phyloP scores from a whole-genome alignment of 2,797 vertebrate species.

The Rhyacichthys aspro region DNA sequence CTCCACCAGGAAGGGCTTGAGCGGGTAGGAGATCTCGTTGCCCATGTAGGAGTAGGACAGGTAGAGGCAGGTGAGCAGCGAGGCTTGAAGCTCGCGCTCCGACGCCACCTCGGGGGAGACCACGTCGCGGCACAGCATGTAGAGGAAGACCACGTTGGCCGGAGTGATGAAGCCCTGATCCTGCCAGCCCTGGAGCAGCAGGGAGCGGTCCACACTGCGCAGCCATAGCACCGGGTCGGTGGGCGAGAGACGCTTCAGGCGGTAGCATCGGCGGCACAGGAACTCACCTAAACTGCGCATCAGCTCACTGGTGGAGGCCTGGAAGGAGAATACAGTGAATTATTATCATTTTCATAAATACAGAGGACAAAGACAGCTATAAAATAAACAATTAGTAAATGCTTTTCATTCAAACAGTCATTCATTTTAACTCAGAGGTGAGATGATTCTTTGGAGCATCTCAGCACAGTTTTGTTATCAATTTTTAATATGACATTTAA shows the following conservation, averaged over 20 bases:
- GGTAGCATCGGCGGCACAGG: conserved; percentile 93
- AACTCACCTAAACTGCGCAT: conserved; percentile 94
- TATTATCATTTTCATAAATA: too few relatives aligned
- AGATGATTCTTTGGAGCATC: too few relatives aligned
- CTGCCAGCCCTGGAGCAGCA: conserved; percentile 96
- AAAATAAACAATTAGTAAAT: too few relatives aligned
- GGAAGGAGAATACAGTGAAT: conserved; percentile 22
- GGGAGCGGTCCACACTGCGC: conserved; percentile 91
- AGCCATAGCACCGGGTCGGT: conserved; percentile 94
- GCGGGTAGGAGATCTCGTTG: conserved; percentile 96
- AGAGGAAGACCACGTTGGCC: conserved; percentile 94
- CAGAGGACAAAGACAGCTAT: too few relatives aligned
- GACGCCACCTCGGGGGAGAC: conserved; percentile 89
- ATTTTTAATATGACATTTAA: too few relatives aligned
- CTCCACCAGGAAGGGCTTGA: conserved; percentile 96
- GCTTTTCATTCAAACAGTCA: too few relatives aligned
- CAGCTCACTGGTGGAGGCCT: conserved; percentile 94
- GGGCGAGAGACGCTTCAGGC: conserved; percentile 91
- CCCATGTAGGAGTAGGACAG: conserved; percentile 98
- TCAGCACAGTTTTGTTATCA: too few relatives aligned
- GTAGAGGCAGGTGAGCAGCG: conserved; percentile 93
- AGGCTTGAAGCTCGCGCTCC: conserved; percentile 91
- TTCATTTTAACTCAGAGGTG: too few relatives aligned
- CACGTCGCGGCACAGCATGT: conserved; percentile 94
- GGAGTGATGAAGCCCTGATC: conserved; percentile 97